phyloP scores from a whole-genome alignment of 2,113 vertebrate genomes.

The Melospiza georgiana region DNA sequence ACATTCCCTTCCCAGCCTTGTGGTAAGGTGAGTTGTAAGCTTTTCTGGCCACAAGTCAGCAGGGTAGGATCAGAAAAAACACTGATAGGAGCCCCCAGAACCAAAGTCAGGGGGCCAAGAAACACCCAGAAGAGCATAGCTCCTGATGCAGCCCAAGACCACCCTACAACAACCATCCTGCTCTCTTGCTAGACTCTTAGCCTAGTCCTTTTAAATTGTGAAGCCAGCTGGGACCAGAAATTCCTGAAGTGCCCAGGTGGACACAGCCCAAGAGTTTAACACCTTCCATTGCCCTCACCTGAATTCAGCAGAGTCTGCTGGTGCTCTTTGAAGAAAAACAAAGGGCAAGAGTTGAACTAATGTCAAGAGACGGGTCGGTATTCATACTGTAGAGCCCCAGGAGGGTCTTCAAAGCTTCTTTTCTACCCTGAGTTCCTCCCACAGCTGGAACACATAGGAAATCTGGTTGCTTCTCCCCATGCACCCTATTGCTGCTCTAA shows the following conservation, averaged over 20 bases:
- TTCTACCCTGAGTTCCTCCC: not conserved
- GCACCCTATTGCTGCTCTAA: not conserved
- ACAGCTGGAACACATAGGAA: not conserved
- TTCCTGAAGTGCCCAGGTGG: not conserved
- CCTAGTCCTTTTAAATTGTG: not conserved
- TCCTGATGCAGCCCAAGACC: rapidly evolving
- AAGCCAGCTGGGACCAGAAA: not conserved
- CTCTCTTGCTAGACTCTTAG: not conserved
- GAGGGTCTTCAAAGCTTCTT: not conserved
- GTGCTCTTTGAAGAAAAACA: not conserved
- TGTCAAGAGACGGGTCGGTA: not conserved
- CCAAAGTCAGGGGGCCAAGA: not conserved
- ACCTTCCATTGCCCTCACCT: not conserved
- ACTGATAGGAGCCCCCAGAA: not conserved
- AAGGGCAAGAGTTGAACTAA: not conserved
- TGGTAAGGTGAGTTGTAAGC: not conserved
- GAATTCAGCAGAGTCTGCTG: not conserved
- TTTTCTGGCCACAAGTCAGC: conserved; percentile 3
- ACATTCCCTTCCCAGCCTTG: not conserved
- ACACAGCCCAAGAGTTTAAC: not conserved
- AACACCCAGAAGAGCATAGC: not conserved
- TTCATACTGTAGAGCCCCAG: not conserved
- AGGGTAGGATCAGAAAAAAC: not conserved
- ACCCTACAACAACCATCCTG: not conserved
- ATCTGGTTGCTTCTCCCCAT: not conserved